Base-by-base conservation (phyloP, 1,140 invertebrate species). In the Nasonia longicornis region DNA sequence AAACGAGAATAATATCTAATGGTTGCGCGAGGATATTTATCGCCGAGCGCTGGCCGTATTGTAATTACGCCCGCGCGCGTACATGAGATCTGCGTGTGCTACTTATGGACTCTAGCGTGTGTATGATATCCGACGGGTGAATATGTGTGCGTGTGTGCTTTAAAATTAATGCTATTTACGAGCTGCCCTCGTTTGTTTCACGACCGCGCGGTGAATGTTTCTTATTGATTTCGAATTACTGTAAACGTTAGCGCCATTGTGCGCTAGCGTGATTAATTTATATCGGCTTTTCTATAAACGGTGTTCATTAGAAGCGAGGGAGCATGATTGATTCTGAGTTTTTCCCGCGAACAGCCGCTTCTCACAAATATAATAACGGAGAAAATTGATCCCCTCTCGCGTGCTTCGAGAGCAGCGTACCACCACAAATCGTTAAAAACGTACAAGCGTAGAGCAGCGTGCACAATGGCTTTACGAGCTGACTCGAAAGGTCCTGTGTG, bases 1-100 rank as follows among this genome's bases (percentile, higher is more conserved):
- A 75, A 75, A 35, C 29, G 26, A 75, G 52, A 75, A 58, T 64
- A 64, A 64, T 75, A 75, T 45, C 29, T 20, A 52, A 64, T 16
- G 45, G 11, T 42, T 42, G 31, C n/a, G 52, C 52, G 52, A 58
- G 35, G 31, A 75, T 75, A 38, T 38, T 75, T 75, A 75, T 52
- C 31, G 48, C 52, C 20, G 52, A 20, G 6, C 52, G 16, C 52
- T 58, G 52, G 16, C 16, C 4, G 52, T n/a, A 58, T 58, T 58
- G 52, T n/a, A 58, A 58, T 58, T 58, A 58, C 52, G 16, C 12
- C 16, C 11, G 20, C 52, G 52, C 52, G 6, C 38, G 10, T 42
- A 42, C n/a, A n/a, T n/a, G 20, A 20, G 52, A 58, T 7, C 52
- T 58, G 16, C 4, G 14, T 58, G 52, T 58, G 52, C 52, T n/a